Evolutionary conservation across 2,113 vertebrate species (phyloP).

Genomic region (Condylura cristata): DNA sequence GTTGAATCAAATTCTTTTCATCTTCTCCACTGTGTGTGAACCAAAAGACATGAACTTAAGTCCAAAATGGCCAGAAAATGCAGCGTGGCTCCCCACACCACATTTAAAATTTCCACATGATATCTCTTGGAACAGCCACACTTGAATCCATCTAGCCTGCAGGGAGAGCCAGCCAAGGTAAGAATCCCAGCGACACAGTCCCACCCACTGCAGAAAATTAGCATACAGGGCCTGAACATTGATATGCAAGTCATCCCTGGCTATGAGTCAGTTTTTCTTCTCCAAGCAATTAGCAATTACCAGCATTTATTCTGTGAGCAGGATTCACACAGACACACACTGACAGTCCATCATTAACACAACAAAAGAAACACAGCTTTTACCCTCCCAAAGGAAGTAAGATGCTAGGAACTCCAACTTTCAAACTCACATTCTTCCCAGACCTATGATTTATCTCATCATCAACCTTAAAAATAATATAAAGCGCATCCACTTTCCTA

Average conservation of each 20-base stretch:
- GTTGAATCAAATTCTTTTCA: background rate
- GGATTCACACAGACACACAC: constrained; percentile 21
- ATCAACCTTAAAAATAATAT: constrained; percentile 60
- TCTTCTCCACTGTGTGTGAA: background rate
- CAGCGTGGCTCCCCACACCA: background rate
- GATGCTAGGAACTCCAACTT: constrained; percentile 53
- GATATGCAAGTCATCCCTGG: constrained; percentile 18
- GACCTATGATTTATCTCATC: constrained; percentile 59
- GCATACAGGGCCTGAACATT: background rate
- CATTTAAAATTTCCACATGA: background rate
- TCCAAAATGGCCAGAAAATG: background rate
- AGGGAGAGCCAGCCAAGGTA: background rate
- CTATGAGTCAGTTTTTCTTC: constrained; percentile 66
- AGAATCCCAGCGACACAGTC: background rate
- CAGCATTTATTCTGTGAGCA: constrained; percentile 60
- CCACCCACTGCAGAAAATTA: background rate
- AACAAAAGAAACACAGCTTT: constrained; percentile 72
- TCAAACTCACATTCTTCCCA: background rate
- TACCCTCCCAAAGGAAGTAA: constrained; percentile 53
- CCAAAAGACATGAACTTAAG: background rate
- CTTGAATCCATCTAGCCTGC: background rate
- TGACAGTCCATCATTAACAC: constrained; percentile 72
- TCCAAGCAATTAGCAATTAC: constrained; percentile 72
- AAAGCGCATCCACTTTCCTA: constrained; percentile 7
- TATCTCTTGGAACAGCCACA: background rate